Percentiles rank a stretch among this genome's conserved stretches.
phyloP scores from a whole-genome alignment of 2,888 invertebrate genomes.

The Spialia ferax region DNA sequence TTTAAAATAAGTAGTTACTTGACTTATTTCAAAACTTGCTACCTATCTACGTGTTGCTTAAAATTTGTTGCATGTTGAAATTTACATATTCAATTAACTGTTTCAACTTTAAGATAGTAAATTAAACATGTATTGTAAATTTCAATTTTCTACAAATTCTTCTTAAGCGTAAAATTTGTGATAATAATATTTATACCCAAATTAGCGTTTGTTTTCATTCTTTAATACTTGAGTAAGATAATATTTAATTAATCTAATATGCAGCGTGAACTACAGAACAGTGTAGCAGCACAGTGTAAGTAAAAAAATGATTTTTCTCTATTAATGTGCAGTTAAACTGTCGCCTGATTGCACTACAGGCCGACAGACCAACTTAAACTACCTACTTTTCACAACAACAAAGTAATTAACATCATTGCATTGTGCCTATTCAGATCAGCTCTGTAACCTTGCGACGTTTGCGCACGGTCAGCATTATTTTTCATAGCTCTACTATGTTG shows the following conservation, averaged over 20 bases:
- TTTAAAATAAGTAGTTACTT: no score
- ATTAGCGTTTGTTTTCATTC: not conserved
- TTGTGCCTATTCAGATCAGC: constrained; percentile 7
- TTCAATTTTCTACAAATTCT: no score
- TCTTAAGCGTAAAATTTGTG: no score
- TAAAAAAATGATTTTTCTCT: not conserved
- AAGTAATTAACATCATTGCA: constrained; percentile 13
- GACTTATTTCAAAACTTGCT: no score
- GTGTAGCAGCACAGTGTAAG: no score
- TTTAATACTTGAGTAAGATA: no score
- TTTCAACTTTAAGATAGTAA: no score
- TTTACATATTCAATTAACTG: no score
- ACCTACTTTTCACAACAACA: not conserved
- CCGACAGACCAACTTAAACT: not conserved
- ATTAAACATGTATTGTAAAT: no score
- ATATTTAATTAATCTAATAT: no score
- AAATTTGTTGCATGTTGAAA: not conserved
- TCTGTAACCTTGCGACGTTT: constrained; percentile 27
- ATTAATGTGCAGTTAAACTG: not conserved
- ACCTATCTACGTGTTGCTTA: no score
- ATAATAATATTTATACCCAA: not conserved
- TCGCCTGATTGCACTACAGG: not conserved
- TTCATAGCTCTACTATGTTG: constrained; percentile 8
- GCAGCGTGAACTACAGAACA: no score
- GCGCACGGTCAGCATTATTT: constrained; percentile 27